Conservation (phyloP, 2,888 invertebrate genomes). For the Cryptocephalus moraei region DNA sequence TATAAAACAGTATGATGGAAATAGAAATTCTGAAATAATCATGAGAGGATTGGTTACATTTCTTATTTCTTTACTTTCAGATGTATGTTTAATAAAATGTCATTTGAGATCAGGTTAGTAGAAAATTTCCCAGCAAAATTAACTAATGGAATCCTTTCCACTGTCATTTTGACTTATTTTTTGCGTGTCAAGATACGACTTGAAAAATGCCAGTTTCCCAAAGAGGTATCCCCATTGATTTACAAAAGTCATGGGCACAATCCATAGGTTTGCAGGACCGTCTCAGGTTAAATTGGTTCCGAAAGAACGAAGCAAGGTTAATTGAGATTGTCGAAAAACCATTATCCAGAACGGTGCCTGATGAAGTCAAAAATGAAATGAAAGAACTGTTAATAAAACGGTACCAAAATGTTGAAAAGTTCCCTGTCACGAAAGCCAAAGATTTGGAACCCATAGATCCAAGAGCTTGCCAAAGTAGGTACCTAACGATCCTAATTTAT, state of each 20-base stretch:
- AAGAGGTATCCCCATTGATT: constrained; percentile 12
- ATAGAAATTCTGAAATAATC: constrained; percentile 22
- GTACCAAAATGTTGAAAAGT: constrained; percentile 20
- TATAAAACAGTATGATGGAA: constrained; percentile 13
- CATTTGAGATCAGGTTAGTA: too few species aligned
- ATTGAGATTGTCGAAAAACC: constrained; percentile 25
- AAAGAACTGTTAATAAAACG: constrained; percentile 15
- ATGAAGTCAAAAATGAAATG: constrained; percentile 22
- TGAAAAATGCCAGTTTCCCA: constrained; percentile 3
- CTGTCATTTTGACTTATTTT: too few species aligned
- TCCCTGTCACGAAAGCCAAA: constrained; percentile 13
- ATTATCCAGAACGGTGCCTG: constrained; percentile 21
- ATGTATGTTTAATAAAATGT: too few species aligned
- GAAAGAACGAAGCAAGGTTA: constrained; percentile 29
- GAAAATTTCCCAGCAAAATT: too few species aligned
- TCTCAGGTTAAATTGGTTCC: constrained; percentile 34
- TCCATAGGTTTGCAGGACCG: constrained; percentile 29
- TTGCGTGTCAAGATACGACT: background rate
- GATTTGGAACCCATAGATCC: constrained; percentile 14
- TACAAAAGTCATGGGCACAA: constrained; percentile 18
- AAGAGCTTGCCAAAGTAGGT: constrained; percentile 6
- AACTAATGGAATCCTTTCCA: too few species aligned
- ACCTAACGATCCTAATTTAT: too few species aligned
- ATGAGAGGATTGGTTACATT: too few species aligned
- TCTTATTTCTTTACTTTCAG: too few species aligned